A percentile compares a stretch with the other conserved stretches of the same genome.
phyloP scores from a whole-genome alignment of 2,888 invertebrate species.

The Tiliacea citrago region DNA sequence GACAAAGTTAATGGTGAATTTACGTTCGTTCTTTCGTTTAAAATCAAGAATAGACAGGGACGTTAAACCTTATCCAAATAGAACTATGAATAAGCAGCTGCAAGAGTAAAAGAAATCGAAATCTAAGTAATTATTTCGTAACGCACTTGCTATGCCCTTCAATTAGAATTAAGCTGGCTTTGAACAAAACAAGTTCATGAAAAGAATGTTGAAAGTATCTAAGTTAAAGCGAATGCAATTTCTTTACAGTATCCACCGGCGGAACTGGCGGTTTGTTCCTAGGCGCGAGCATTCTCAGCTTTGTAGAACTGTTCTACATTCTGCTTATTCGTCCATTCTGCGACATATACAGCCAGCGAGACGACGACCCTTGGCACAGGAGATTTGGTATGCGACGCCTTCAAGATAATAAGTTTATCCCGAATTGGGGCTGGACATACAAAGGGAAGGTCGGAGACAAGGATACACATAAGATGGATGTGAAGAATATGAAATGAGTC shows the following conservation, averaged over 20 bases:
- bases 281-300: conserved; percentile 92
- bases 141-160: background rate
- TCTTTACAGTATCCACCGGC: conserved; percentile 91
- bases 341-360: conserved; percentile 84
- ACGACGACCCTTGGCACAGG: conserved; percentile 85
- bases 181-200: no score
- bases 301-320: conserved; percentile 92
- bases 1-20: background rate
- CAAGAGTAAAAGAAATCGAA: background rate
- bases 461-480: conserved; percentile 31
- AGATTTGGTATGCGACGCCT: conserved; percentile 81
- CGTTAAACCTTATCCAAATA: background rate
- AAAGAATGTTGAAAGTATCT: background rate
- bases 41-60: background rate
- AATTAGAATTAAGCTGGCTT: background rate
- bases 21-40: background rate
- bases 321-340: conserved; percentile 87
- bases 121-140: background rate
- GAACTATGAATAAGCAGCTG: background rate
- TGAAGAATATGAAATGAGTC: conserved; percentile 5
- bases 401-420: conserved; percentile 80
- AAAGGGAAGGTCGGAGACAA: conserved; percentile 63
- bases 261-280: conserved; percentile 92
- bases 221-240: background rate
- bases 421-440: conserved; percentile 77